Percentiles rank a stretch among this genome's conserved stretches.
Conservation (phyloP, 2,888 invertebrate species). For the Apodemia hepburni region DNA sequence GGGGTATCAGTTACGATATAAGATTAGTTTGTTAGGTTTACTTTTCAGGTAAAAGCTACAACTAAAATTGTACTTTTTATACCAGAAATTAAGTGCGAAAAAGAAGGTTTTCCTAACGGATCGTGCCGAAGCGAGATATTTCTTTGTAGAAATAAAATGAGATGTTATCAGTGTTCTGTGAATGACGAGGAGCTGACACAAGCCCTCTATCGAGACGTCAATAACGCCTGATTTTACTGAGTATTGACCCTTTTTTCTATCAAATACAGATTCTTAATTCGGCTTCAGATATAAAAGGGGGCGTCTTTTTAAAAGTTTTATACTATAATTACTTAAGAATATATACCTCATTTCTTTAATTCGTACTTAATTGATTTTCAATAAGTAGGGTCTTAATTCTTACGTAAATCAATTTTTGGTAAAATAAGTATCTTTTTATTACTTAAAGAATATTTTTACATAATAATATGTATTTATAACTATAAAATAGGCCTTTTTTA, state of each 20-base stretch:
- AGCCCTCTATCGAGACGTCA: conserved; percentile 40
- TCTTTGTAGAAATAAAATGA: conserved; percentile 29
- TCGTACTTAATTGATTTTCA: too few species aligned
- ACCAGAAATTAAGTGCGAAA: neutral
- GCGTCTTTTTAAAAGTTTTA: neutral
- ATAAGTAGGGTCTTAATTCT: too few species aligned
- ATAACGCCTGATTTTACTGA: conserved; percentile 16
- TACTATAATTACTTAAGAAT: too few species aligned
- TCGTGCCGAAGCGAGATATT: neutral
- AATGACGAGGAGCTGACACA: conserved; percentile 59
- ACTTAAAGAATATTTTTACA: too few species aligned
- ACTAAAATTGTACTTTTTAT: neutral
- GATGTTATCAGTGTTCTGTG: conserved; percentile 41
- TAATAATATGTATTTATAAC: too few species aligned
- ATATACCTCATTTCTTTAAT: too few species aligned
- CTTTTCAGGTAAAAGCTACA: neutral
- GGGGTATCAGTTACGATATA: too few species aligned
- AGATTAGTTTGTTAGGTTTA: too few species aligned
- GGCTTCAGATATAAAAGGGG: neutral
- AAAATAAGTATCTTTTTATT: too few species aligned
- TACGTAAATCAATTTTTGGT: too few species aligned
- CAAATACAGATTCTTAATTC: conserved; percentile 5
- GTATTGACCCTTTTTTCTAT: conserved; percentile 10
- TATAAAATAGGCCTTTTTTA: too few species aligned
- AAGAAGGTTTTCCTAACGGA: neutral